Base-by-base conservation (phyloP, 2,797 vertebrate species). In the Cynopterus sphinx region DNA sequence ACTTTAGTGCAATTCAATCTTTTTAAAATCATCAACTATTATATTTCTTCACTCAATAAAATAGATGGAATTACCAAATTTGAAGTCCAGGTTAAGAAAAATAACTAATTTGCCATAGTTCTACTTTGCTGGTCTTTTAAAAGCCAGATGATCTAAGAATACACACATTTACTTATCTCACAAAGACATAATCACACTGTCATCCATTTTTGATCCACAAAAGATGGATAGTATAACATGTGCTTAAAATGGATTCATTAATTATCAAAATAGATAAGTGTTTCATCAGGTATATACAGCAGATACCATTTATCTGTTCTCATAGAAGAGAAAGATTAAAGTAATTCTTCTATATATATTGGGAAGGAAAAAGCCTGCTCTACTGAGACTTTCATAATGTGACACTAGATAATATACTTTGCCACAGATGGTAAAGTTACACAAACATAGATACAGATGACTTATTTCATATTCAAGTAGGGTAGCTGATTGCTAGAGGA, bases 241-340 rank as follows among this genome's bases (percentile, higher is more conserved):
- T 97, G 98, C 98, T 98, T 98, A 98, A 98, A 99, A 98, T 98
- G 98, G 98, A 90, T 97, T 98, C 98, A 99, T 99, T 98, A 98
- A 98, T 99, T 99, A 98, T 98, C 97, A 98, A 97, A 98, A 90
- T 97, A 99, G 98, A 99, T 99, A 98, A 99, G 98, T 97, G 98
- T 98, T 99, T 99, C 98, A 98, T 98, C 98, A 98, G 98, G 98
- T 98, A 98, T 98, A 99, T 98, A 98, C 98, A 98, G 98, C 97
- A 98, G 98, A 98, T 98, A 98, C 97, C 97, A 98, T 98, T 98
- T 98, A 99, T 98, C 98, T 98, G 98, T 98, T 97, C 98, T 98
- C 97, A 98, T 97, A 98, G 96, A 95, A 97, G 96, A 96, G 82
- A 98, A 98, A 98, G 98, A 98, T 98, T 98, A 98, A 98, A 98